Evolutionary conservation across 2,797 vertebrate genomes (phyloP), one percentile per base, ranked within the genome.

Genomic region (Bradypodion ventrale): DNA sequence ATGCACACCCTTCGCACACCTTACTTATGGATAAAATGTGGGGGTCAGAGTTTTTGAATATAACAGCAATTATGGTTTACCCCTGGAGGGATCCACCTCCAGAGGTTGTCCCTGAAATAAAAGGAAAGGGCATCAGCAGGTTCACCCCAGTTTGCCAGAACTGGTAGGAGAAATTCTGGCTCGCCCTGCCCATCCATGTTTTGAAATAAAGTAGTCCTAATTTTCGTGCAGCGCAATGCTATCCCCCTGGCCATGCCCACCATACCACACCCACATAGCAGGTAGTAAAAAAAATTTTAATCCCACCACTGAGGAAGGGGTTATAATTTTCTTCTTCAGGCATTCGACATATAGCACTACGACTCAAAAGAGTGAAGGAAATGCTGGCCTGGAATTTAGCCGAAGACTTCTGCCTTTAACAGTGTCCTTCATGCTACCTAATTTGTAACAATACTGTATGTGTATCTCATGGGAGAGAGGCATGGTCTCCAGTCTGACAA

Each of bases 341-440:
- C 19, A 29, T 35, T 35, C 40, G 32, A 84, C 35, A 49, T 46
- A 32, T 52, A 19, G 7, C 27, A 9, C 37, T 63, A 32, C 35
- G 40, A 32, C 35, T n/a, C 19, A 69, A 65, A 80, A 70, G 49
- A 42, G 13, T 2, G 13, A 63, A 78, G 66, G 21, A 49, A 77
- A 56, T 29, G 29, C 65, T 81, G 86, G 81, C 73, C 73, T 37
- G 80, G 46, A 35, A 77, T 77, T 80, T 52, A 70, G 70, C 82
- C 27, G 62, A 35, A 25, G 15, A 25, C n/a, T 60, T 60, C 66
- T 56, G 46, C 46, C 52, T 37, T 21, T 25, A 44, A 66, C 1
- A 56, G 42, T 46, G 44, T 16, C 44, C 73, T 69, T 56, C 25
- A 15, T 27, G 19, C 84, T 62, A 62, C 73, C n/a, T 40, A 6